phyloP scores from a whole-genome alignment of 30 jellyfish, hydroid and myxozoan species.

The Cassiopea xamachana region DNA sequence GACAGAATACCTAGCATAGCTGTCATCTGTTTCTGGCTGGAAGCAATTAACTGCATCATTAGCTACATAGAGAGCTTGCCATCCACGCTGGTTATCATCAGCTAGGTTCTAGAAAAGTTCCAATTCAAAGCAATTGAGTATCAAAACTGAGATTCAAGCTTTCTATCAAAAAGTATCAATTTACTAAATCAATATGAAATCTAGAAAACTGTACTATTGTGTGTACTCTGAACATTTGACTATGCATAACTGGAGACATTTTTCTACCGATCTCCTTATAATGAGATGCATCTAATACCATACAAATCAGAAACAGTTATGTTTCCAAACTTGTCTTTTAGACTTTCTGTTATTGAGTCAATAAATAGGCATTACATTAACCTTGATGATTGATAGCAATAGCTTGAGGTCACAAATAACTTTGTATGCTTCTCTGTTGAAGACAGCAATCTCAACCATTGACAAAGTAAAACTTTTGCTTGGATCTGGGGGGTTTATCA shows the following conservation, averaged over 20 bases:
- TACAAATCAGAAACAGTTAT: too few relatives aligned
- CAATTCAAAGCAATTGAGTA: not conserved
- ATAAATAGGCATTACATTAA: not conserved
- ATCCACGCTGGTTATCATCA: conserved; percentile 69
- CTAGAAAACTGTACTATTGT: too few relatives aligned
- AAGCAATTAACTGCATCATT: conserved; percentile 90
- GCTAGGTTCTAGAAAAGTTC: conserved; percentile 42
- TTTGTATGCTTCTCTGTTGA: conserved; percentile 47
- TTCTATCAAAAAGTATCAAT: too few relatives aligned
- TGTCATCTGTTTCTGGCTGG: conserved; percentile 80
- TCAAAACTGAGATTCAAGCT: not conserved
- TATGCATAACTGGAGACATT: too few relatives aligned
- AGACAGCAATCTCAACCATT: conserved; percentile 80
- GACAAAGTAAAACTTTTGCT: conserved; percentile 56
- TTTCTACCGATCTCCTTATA: too few relatives aligned
- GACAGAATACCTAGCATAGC: conserved; percentile 51
- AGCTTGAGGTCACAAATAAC: conserved; percentile 77
- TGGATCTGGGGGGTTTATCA: conserved; percentile 91
- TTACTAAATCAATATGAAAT: too few relatives aligned
- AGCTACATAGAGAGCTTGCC: conserved; percentile 87
- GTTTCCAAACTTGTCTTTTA: too few relatives aligned
- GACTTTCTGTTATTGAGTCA: too few relatives aligned
- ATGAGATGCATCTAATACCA: too few relatives aligned
- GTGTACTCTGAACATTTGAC: too few relatives aligned
- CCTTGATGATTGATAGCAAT: conserved; percentile 82